Evolutionary conservation across 2,888 invertebrate genomes (phyloP).

Genomic region (Drosophila borealis): DNA sequence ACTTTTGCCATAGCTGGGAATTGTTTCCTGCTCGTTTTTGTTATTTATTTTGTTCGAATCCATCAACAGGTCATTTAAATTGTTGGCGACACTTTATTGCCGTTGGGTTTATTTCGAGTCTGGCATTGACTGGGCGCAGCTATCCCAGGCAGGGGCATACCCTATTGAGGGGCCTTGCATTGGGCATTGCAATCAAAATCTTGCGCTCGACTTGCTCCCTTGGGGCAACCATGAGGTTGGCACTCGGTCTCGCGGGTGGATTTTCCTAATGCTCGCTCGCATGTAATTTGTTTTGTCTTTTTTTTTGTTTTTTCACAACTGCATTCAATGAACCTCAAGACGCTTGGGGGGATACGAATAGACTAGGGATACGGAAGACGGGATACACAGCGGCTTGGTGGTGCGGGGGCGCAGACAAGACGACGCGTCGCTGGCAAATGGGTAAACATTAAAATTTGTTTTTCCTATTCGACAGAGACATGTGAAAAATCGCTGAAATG

Average conservation of each 20-base stretch:
- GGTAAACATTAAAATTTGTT: slow-evolving; percentile 57
- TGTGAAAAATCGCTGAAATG: slow-evolving; percentile 66
- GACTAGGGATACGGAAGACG: background rate
- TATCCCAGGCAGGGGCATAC: background rate
- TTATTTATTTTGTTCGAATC: slow-evolving; percentile 16
- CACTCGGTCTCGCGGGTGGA: slow-evolving; percentile 46
- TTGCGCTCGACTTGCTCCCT: slow-evolving; percentile 16
- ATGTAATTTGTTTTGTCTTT: slow-evolving; percentile 19
- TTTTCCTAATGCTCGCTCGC: slow-evolving; percentile 53
- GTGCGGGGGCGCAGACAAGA: slow-evolving; percentile 27
- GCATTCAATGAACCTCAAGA: slow-evolving; percentile 35
- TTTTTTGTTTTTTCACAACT: background rate
- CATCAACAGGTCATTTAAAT: slow-evolving; percentile 62
- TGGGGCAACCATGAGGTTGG: slow-evolving; percentile 23
- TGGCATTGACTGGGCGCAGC: slow-evolving; percentile 27
- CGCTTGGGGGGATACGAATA: slow-evolving; percentile 4
- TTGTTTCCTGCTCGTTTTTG: background rate
- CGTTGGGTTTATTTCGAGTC: slow-evolving; percentile 66
- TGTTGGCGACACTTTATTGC: slow-evolving; percentile 65
- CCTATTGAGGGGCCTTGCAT: background rate
- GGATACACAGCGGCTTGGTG: background rate
- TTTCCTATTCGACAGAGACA: slow-evolving; percentile 45
- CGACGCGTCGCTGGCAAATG: slow-evolving; percentile 49
- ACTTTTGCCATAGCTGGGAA: slow-evolving; percentile 8
- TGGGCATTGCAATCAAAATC: slow-evolving; percentile 57